These are phyloP conservation scores for Lindbergichthys nudifrons DNA, from an alignment of 2,797 vertebrate genomes.

Conservation along the genomic window DNA sequence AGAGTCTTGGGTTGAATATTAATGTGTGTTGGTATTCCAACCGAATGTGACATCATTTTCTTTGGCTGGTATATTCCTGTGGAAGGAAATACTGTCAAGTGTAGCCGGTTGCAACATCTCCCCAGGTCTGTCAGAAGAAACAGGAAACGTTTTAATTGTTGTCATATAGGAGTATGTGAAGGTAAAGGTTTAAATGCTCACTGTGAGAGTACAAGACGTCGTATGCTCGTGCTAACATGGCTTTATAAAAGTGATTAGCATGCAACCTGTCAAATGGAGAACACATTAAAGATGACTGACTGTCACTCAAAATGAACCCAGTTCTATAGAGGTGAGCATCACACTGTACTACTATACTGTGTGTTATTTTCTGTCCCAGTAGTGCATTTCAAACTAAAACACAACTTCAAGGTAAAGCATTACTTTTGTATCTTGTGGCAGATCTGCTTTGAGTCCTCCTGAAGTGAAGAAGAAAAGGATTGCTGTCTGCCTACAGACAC, in stretches of 20 bases:
- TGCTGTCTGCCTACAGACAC: constrained; percentile 16
- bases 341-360: neutral
- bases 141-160: constrained; percentile 30
- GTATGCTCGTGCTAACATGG: constrained; percentile 67
- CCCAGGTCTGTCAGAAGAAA: constrained; percentile 31
- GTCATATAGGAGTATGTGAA: constrained; percentile 37
- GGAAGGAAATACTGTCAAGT: constrained; percentile 30
- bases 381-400: constrained; percentile 31
- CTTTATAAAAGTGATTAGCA: constrained; percentile 69
- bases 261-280: constrained; percentile 65
- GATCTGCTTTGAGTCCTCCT: constrained; percentile 19
- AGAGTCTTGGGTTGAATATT: constrained; percentile 56
- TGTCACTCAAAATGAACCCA: constrained; percentile 50
- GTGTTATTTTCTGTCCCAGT: constrained; percentile 12
- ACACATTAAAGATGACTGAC: constrained; percentile 58
- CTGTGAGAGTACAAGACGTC: constrained; percentile 51
- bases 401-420: constrained; percentile 14
- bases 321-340: constrained; percentile 35
- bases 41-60: constrained; percentile 22
- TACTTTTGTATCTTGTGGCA: constrained; percentile 7
- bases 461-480: constrained; percentile 15
- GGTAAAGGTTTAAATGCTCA: constrained; percentile 32
- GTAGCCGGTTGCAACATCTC: constrained; percentile 32
- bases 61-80: constrained; percentile 25
- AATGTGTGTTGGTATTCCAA: constrained; percentile 53